phyloP scores from a whole-genome alignment of 2,113 vertebrate species.

The Micromys minutus region DNA sequence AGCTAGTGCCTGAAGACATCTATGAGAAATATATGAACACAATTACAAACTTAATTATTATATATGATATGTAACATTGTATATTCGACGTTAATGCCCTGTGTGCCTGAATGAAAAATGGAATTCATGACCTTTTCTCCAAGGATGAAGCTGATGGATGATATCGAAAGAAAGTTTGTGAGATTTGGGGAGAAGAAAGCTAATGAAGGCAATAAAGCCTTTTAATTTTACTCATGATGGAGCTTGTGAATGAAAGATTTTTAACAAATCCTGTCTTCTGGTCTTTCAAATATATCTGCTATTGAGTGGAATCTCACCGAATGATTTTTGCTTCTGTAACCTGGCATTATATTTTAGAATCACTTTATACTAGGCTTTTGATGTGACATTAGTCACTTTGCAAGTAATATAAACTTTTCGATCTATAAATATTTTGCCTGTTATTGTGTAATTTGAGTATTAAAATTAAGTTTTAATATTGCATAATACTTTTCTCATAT shows the following conservation, averaged over 20 bases:
- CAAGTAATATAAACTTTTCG: constrained; percentile 5
- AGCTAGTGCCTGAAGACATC: constrained; percentile 73
- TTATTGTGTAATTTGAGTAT: neutral
- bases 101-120: constrained; percentile 78
- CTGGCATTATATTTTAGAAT: neutral
- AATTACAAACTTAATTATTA: constrained; percentile 81
- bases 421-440: constrained; percentile 11
- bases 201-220: constrained; percentile 60
- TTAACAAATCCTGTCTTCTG: neutral
- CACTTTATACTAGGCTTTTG: neutral
- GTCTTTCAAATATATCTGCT: constrained; percentile 8
- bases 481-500: neutral
- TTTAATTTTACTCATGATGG: constrained; percentile 68
- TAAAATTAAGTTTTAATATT: constrained; percentile 54
- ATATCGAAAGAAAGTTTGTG: constrained; percentile 64
- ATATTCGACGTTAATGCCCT: constrained; percentile 78
- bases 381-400: neutral
- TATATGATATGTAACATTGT: constrained; percentile 77
- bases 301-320: neutral
- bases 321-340: constrained; percentile 21
- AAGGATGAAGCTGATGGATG: constrained; percentile 76
- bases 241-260: constrained; percentile 28
- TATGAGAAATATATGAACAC: constrained; percentile 77
- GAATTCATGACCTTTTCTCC: constrained; percentile 80
- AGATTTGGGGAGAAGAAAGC: constrained; percentile 58